Conservation (phyloP, 1,140 invertebrate genomes). For the Nephotettix cincticeps region DNA sequence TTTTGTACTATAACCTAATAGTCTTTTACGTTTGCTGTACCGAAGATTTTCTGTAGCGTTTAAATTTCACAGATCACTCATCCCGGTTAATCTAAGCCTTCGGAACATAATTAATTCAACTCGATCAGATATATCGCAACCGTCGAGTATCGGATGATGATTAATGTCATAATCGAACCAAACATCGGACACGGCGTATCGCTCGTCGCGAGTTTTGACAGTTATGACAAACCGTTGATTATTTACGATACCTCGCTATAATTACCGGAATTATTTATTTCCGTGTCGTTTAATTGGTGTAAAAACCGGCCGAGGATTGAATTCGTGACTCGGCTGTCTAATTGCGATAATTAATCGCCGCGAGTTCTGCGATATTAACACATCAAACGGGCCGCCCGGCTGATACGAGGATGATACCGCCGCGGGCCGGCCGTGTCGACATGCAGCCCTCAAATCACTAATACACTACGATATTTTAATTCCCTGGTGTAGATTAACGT, state of each 20-base stretch:
- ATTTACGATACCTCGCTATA: neutral
- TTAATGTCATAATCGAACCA: too few relatives aligned
- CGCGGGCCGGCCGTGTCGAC: neutral
- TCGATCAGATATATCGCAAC: too few relatives aligned
- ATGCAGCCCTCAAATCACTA: neutral
- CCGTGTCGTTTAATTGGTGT: neutral
- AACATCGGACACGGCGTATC: too few relatives aligned
- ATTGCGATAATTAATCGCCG: conserved; percentile 7
- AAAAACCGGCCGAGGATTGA: neutral
- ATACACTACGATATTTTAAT: neutral
- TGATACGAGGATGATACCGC: neutral
- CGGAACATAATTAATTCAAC: too few relatives aligned
- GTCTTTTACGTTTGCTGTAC: too few relatives aligned
- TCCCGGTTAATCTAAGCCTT: too few relatives aligned
- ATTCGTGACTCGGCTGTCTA: conserved; percentile 13
- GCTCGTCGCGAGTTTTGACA: neutral
- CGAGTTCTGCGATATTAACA: too few relatives aligned
- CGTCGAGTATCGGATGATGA: too few relatives aligned
- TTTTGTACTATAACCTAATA: too few relatives aligned
- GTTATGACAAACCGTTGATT: neutral
- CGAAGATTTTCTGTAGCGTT: too few relatives aligned
- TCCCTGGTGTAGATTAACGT: too few relatives aligned
- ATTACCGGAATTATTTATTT: neutral
- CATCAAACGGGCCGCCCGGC: neutral
- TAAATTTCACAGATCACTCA: too few relatives aligned